Percentiles rank a stretch among this genome's conserved stretches.
Evolutionary conservation across 2,113 vertebrate species (phyloP).

Genomic region (Tautogolabrus adspersus): DNA sequence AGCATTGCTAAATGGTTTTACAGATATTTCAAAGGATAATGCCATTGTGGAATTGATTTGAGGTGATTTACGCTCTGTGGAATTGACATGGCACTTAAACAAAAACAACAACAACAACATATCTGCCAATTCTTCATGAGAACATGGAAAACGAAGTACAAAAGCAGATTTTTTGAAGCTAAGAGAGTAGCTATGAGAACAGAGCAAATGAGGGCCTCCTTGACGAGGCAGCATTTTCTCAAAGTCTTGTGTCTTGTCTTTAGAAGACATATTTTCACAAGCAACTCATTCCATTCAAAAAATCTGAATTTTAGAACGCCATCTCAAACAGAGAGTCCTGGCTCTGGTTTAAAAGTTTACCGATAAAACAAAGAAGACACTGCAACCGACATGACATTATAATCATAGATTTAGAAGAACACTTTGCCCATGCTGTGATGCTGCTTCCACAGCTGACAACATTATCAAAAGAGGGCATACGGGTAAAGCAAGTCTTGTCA

Average conservation of each 20-base stretch:
- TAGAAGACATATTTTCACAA: not conserved
- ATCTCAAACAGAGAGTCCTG: not conserved
- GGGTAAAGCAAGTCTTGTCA: slow-evolving; percentile 15
- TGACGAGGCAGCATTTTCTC: slow-evolving; percentile 38
- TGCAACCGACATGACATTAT: not conserved
- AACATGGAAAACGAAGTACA: slow-evolving; percentile 36
- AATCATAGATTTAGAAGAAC: not conserved
- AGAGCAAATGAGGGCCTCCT: slow-evolving; percentile 40
- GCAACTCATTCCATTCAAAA: not conserved
- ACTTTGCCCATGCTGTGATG: not conserved
- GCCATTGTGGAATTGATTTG: not conserved
- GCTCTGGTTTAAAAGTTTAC: not conserved
- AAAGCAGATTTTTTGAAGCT: slow-evolving; percentile 40
- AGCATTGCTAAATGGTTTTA: not conserved
- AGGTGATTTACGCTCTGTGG: not conserved
- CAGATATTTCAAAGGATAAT: not conserved
- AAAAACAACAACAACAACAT: not conserved
- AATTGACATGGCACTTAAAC: not conserved
- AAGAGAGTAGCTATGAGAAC: slow-evolving; percentile 59
- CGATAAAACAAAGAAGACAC: not conserved
- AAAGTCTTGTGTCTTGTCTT: not conserved
- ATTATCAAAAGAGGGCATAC: slow-evolving; percentile 58
- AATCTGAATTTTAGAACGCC: not conserved
- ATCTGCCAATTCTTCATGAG: slow-evolving; percentile 23
- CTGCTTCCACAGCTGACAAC: slow-evolving; percentile 30